Conservation (phyloP, 2,888 invertebrate species). For the Branchellion lobata region DNA sequence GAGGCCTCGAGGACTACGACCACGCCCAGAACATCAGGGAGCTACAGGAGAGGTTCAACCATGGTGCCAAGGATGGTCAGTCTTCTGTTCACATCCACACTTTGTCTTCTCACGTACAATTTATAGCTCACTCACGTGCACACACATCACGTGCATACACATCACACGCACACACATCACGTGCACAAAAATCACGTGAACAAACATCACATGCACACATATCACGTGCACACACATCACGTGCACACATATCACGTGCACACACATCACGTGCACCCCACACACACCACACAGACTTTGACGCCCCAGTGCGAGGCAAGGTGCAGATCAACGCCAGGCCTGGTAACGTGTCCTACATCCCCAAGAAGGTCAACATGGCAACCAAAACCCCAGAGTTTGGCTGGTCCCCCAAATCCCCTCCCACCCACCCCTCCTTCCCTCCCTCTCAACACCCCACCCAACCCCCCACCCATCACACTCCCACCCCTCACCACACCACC, state of each 20-base stretch:
- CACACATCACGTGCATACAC: too few species aligned
- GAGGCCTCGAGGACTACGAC: conserved; percentile 37
- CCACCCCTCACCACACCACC: neutral
- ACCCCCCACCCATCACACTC: neutral
- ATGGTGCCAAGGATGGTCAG: neutral
- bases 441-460: conserved; percentile 1
- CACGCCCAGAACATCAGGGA: conserved; percentile 20
- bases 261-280: too few species aligned
- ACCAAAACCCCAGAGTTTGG: conserved; percentile 41
- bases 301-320: conserved; percentile 9
- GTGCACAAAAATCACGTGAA: too few species aligned
- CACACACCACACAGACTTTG: neutral
- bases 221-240: too few species aligned
- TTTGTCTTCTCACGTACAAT: too few species aligned
- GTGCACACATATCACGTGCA: too few species aligned
- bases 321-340: conserved; percentile 35
- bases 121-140: too few species aligned
- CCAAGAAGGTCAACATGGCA: conserved; percentile 32
- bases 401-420: conserved; percentile 36
- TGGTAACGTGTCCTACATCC: conserved; percentile 44
- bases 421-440: neutral
- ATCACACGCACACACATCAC: too few species aligned
- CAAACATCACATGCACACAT: too few species aligned
- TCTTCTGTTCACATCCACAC: neutral
- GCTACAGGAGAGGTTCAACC: conserved; percentile 7